Base-by-base conservation (phyloP, 2,888 invertebrate genomes). In the Leucoma salicis region DNA sequence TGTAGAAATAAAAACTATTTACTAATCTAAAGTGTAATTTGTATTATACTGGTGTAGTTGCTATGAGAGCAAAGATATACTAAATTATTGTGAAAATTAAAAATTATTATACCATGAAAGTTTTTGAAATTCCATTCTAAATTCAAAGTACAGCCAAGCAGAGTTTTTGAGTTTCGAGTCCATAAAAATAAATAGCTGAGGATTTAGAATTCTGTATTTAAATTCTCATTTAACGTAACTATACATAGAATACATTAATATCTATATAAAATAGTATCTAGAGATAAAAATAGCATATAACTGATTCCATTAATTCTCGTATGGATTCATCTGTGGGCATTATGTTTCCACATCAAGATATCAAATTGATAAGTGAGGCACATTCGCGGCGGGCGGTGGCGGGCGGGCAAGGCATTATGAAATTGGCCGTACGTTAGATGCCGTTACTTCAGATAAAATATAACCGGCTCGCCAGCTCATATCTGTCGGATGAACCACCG, bases 391-490 rank as follows among this genome's bases (percentile, higher is more conserved):
- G 44, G 42, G 47, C 25, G 37, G 45, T 33, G 65, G 74, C 77
- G 74, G 78, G 75, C 71, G 81, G 73, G 61, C 82, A 77, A 76
- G 74, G 89, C 89, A 89, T 89, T 89, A 89, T 89, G 88, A 88
- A 87, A 89, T 89, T 89, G 89, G 89, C 89, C 77, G 85, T 89
- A 89, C 79, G 86, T 89, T 88, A 89, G 85, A 71, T 66, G 82
- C 88, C 88, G 82, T 89, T 84, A 86, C 88, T 84, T 82, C 73
- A 74, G 84, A 86, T 89, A 88, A 89, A 88, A 88, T 89, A 89
- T 88, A 79, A 86, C 85, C 87, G 72, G 68, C 80, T 70, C 68
- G 69, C 70, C 70, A 63, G 82, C 83, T 89, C 88, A 89, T 89
- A 89, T 87, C 87, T 86, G 86, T 83, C 78, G 78, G 74, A 73